Evolutionary conservation across 2,113 vertebrate species (phyloP).

Genomic region (Neomonachus schauinslandi): DNA sequence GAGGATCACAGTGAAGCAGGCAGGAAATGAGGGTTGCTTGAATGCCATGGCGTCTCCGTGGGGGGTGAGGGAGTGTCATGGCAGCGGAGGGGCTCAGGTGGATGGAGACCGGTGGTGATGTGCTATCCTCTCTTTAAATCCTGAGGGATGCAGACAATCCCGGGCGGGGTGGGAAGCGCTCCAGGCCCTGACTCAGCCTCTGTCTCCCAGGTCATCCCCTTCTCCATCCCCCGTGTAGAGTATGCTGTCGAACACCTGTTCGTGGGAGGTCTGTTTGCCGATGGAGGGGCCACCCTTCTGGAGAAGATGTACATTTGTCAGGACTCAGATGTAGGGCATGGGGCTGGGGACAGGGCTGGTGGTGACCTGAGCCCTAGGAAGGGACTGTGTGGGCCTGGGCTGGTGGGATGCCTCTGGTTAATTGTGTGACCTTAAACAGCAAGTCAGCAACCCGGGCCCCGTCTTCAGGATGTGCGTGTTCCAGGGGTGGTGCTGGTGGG

Average conservation of each 20-base stretch:
- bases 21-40: neutral
- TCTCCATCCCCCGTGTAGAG: slow-evolving; percentile 66
- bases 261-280: slow-evolving; percentile 62
- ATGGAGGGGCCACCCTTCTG: slow-evolving; percentile 79
- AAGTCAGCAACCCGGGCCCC: neutral
- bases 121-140: neutral
- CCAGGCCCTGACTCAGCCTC: neutral
- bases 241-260: slow-evolving; percentile 61
- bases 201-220: slow-evolving; percentile 85
- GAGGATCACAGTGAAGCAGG: neutral
- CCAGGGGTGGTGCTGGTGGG: neutral
- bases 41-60: neutral
- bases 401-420: neutral
- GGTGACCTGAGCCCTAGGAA: neutral
- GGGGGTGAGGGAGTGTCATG: neutral
- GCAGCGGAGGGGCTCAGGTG: neutral
- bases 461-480: neutral
- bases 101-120: neutral
- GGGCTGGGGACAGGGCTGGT: neutral
- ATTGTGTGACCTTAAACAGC: neutral
- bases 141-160: neutral
- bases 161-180: neutral
- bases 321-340: neutral
- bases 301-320: slow-evolving; percentile 84
- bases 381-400: neutral